Evolutionary conservation across 2,797 vertebrate genomes (phyloP).

Genomic region (Labeo calbasu): DNA sequence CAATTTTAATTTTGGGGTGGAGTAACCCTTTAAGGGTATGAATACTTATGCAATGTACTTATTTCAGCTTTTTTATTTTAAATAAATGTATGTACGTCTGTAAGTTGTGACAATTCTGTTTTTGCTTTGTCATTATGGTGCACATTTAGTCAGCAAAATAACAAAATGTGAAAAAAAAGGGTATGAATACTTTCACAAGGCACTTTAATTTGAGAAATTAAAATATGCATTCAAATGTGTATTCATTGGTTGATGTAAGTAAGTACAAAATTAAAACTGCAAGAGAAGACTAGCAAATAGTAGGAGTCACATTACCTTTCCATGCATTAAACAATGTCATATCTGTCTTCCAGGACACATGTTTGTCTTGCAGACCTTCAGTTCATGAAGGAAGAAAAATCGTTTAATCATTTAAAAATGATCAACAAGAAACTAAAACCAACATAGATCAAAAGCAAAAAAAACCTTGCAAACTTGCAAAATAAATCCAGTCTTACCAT

Average conservation of each 20-base stretch:
- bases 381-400: not conserved
- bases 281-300: not conserved
- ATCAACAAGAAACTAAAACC: too few species aligned
- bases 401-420: not conserved
- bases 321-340: conserved; percentile 78
- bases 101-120: too few species aligned
- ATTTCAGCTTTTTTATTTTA: too few species aligned
- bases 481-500: conserved; percentile 69
- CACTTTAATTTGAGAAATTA: not conserved
- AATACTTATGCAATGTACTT: too few species aligned
- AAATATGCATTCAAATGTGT: not conserved
- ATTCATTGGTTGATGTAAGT: not conserved
- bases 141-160: too few species aligned
- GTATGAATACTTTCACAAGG: too few species aligned
- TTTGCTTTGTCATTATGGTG: too few species aligned
- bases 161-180: too few species aligned
- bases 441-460: not conserved
- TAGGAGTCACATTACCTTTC: conserved; percentile 77
- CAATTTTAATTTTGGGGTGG: too few species aligned
- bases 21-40: too few species aligned
- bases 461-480: not conserved
- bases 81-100: too few species aligned
- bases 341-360: conserved; percentile 84
- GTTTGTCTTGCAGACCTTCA: conserved; percentile 83
- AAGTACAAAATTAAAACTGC: not conserved